Evolutionary conservation across 92 coral and sea anemone genomes (phyloP).

Genomic region (Siderastrea siderea): DNA sequence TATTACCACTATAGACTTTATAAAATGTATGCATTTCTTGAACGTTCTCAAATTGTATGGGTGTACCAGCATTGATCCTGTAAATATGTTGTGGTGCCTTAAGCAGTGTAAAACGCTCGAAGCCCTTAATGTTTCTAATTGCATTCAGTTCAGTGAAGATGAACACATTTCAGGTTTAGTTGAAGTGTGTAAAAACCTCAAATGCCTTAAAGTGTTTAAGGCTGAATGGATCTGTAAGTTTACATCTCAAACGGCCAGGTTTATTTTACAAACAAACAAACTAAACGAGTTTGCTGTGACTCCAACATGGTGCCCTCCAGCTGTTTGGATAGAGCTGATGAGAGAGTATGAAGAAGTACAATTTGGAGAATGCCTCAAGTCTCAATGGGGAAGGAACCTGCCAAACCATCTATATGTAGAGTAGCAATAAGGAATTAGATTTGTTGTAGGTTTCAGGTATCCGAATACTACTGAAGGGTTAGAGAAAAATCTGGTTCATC

Average conservation of each 20-base stretch:
- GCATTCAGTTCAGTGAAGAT: conserved; percentile 53
- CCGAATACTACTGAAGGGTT: background rate
- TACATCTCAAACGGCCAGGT: conserved; percentile 42
- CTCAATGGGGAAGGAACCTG: conserved; percentile 43
- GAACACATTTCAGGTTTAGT: conserved; percentile 40
- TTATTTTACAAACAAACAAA: conserved; percentile 38
- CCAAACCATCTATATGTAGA: conserved; percentile 45
- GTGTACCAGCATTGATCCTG: conserved; percentile 54
- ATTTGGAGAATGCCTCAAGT: conserved; percentile 37
- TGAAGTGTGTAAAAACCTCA: conserved; percentile 32
- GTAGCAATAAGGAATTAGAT: conserved; percentile 18
- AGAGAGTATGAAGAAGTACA: conserved; percentile 26
- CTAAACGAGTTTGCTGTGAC: conserved; percentile 47
- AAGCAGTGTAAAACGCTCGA: conserved; percentile 44
- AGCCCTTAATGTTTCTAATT: conserved; percentile 38
- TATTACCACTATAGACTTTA: conserved; percentile 39
- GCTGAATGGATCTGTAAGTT: conserved; percentile 47
- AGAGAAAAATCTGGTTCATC: too few relatives aligned
- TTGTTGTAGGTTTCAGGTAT: background rate
- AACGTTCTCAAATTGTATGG: conserved; percentile 45
- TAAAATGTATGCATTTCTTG: conserved; percentile 43
- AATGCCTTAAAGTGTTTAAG: conserved; percentile 43
- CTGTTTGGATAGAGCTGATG: conserved; percentile 51
- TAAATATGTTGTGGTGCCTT: conserved; percentile 49
- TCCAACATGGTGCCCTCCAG: conserved; percentile 31